Base-by-base conservation (phyloP, 1,140 invertebrate species). In the Procambarus clarkii region DNA sequence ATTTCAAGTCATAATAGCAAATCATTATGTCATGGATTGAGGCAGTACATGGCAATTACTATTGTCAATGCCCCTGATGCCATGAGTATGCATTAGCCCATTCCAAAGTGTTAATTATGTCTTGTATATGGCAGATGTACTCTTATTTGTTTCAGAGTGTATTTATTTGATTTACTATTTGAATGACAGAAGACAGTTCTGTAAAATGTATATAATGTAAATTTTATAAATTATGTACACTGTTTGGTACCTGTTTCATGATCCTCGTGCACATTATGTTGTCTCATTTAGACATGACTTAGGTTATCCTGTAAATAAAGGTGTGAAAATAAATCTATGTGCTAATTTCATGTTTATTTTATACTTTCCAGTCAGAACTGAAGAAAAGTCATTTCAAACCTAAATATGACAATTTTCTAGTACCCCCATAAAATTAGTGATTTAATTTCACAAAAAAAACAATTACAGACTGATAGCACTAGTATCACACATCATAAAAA, bases 231-330 rank as follows among this genome's bases (percentile, higher is more conserved):
- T 91, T 91, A 91, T 91, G 89, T 85, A 91, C 82, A 85, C 83
- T 91, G 76, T 91, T 85, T 91, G 89, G 89, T 91, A 91, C 89
- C 89, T 91, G 89, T 91, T 91, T 91, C 89, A 91, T 91, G 82
- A 91, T 91, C 76, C 81, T 85, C 76, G 58, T 78, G 83, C 89
- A 89, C 89, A 85, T 85, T 84, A 60, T 85, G 81, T 91, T 91
- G 89, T 91, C 83, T 74, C 82, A 46, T 79, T 91, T 83, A 84
- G 83, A 91, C 82, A 91, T 91, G 87, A 89, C 34, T 77, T 89
- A 91, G 89, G 82, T 78, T 91, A 91, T 85, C 89, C 45, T 91
- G 88, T 90, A 91, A 80, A 91, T 91, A 91, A 77, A 85, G 89
- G 89, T 91, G 89, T 91, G 89, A 91, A 85, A 91, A 85, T 79